Evolutionary conservation across 2,797 vertebrate genomes (phyloP), one percentile per base, ranked within the genome.

Genomic region (Leucoraja ocellata): DNA sequence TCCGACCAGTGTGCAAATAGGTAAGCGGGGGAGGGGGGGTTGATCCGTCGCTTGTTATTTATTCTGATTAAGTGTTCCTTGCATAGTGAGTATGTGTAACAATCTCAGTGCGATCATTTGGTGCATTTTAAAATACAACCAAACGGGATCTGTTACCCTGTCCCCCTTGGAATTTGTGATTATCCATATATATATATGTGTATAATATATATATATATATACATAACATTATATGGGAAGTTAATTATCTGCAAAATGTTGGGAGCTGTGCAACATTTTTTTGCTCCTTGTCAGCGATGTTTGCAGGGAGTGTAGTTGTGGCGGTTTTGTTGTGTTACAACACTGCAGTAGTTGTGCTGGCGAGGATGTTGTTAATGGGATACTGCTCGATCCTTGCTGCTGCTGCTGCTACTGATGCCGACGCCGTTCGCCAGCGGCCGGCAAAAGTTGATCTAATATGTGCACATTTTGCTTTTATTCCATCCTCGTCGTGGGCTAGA

Each of bases 1-100:
- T 97, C 99, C 99, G 95, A 99, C 98, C 98, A 99, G 98, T 93
- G 99, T 99, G 95, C 99, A 99, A 96, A 99, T 99, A 97, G 99
- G 99, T 99, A 96, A 99, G 46, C 46, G 46, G 46, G 46, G 46
- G 46, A 3, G 46, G 46, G 46, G 97, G 97, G 63, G 90, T 78
- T 28, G 36, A 65, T 93, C 92, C 23, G 16, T 61, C 46, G 46
- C 46, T 46, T 3, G 46, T 46, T 46, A 46, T 46, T 46, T 46
- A 46, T 46, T 46, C 46, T 46, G 46, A 46, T 46, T 32, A 91
- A 71, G 63, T 73, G 36, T 73, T 73, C 14, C 23, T 74, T 36
- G 71, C 90, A 74, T 36, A 54, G 39, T 16, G 36, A 74, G n/a
- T 92, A 1, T 91, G 86, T 92, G 71, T 76, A 46, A n/a, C 90